Evolutionary conservation across 2,888 invertebrate species (phyloP).

Genomic region (Drepanosiphum platanoidis): DNA sequence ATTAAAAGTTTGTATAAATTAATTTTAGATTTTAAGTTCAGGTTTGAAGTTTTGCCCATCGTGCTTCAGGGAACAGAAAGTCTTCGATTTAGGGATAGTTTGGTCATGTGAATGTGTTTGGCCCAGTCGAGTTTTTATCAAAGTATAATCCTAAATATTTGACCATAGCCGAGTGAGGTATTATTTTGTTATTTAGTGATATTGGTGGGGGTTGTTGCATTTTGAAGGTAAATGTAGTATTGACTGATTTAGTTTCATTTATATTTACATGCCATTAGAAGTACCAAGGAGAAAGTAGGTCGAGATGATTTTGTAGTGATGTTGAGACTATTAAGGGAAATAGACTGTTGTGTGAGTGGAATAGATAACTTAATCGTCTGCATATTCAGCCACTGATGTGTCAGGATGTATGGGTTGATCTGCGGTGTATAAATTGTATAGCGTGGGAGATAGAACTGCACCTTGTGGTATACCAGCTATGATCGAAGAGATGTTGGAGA

Average conservation of each 20-base stretch:
- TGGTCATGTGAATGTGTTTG: constrained; percentile 24
- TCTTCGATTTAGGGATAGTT: constrained; percentile 10
- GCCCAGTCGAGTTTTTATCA: constrained; percentile 7
- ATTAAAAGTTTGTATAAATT: constrained; percentile 14
- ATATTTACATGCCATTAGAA: background rate
- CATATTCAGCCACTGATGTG: constrained; percentile 4
- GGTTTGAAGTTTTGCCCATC: constrained; percentile 67
- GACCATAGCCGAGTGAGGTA: constrained; percentile 15
- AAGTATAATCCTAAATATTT: no score
- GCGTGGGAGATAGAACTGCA: background rate
- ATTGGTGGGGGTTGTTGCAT: constrained; percentile 18
- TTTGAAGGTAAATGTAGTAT: constrained; percentile 14
- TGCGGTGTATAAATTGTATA: constrained; percentile 12
- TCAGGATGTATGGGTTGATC: constrained; percentile 1
- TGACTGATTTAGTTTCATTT: constrained; percentile 9
- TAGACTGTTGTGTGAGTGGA: background rate
- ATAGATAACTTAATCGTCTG: background rate
- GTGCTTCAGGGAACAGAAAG: background rate
- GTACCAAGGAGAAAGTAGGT: background rate
- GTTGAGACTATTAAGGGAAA: background rate
- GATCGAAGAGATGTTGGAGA: background rate
- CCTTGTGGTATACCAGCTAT: constrained; percentile 6
- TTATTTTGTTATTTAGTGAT: constrained; percentile 27
- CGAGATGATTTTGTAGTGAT: constrained; percentile 6
- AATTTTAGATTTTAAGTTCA: constrained; percentile 67